Evolutionary conservation across 1,140 invertebrate species (phyloP), one percentile per base, ranked within the genome.

Genomic region (Drosophila funebris): DNA sequence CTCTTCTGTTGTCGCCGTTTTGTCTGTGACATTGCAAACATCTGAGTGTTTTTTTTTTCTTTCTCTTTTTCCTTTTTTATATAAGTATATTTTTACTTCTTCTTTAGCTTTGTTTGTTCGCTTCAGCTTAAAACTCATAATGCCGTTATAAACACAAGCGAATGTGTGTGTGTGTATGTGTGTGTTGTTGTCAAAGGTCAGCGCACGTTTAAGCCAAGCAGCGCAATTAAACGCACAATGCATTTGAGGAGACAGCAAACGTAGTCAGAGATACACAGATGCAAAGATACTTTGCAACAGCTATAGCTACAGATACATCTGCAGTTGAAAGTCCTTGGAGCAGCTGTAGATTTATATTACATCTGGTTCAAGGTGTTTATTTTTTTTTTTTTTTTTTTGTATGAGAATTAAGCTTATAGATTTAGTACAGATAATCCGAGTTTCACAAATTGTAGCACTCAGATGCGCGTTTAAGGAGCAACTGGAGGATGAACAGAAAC

Each of bases 151-250:
- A 87, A 76, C 80, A 83, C 72, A 78, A 78, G 66, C 71, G 67
- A 62, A 53, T 73, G 57, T 77, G 27, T 71, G 37, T 67, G 31
- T 70, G 18, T 76, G 41, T 58, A 36, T 52, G 41, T 57, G 29
- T 37, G 2, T 62, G 29, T 70, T 57, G 54, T 74, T 88, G 83
- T 79, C 83, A 88, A 82, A 88, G 83, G 83, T 88, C 83, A 88
- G 83, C 83, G 83, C 78, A 76, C 83, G 83, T 82, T 88, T 83
- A 88, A 88, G 83, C 83, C 83, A 88, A 88, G 83, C 76, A 88
- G 77, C 62, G 83, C 78, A 88, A 88, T 88, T 88, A 88, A 82
- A 88, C 82, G 67, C 82, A 85, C 82, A 85, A 82, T 87, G 82
- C 77, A 83, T 68, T 84, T 62, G 72, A 66, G 39, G 46, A 67